Percentiles rank a stretch among this genome's conserved stretches.
These are phyloP conservation scores for Kuschelorhynchus macadamiae DNA, from an alignment of 2,888 invertebrate species.

Conservation along the genomic window DNA sequence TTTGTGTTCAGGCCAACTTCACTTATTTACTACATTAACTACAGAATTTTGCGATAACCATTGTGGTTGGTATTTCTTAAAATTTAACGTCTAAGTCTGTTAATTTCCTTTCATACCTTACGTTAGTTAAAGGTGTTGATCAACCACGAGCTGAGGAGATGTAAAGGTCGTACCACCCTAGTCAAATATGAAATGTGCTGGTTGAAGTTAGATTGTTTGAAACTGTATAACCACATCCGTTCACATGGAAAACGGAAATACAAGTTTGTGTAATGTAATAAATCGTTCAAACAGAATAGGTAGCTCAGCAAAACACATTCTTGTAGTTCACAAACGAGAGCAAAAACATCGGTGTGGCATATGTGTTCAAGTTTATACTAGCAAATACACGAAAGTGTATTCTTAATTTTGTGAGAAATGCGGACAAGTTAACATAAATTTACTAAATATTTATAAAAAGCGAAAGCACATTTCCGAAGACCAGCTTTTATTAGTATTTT, in stretches of 20 bases:
- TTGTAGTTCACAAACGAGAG: conserved; percentile 39
- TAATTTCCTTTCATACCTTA: too few relatives aligned
- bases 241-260: conserved; percentile 16
- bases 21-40: too few relatives aligned
- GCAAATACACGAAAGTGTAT: conserved; percentile 39
- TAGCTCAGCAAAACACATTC: conserved; percentile 34
- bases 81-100: too few relatives aligned
- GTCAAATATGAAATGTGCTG: conserved; percentile 25
- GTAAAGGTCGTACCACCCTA: conserved; percentile 12
- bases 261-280: conserved; percentile 20
- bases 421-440: conserved; percentile 37
- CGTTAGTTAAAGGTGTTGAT: conserved; percentile 7
- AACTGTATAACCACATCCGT: conserved; percentile 3
- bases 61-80: too few relatives aligned
- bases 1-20: too few relatives aligned
- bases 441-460: conserved; percentile 60
- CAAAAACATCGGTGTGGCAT: conserved; percentile 49
- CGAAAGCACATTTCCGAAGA: conserved; percentile 53
- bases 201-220: conserved; percentile 13
- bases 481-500: conserved; percentile 3
- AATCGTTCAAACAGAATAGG: conserved; percentile 9
- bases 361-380: conserved; percentile 50
- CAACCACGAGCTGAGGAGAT: conserved; percentile 14
- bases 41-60: too few relatives aligned
- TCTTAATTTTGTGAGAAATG: conserved; percentile 48